Evolutionary conservation across 2,797 vertebrate genomes (phyloP).

Genomic region (Acrocephalus scirpaceus): DNA sequence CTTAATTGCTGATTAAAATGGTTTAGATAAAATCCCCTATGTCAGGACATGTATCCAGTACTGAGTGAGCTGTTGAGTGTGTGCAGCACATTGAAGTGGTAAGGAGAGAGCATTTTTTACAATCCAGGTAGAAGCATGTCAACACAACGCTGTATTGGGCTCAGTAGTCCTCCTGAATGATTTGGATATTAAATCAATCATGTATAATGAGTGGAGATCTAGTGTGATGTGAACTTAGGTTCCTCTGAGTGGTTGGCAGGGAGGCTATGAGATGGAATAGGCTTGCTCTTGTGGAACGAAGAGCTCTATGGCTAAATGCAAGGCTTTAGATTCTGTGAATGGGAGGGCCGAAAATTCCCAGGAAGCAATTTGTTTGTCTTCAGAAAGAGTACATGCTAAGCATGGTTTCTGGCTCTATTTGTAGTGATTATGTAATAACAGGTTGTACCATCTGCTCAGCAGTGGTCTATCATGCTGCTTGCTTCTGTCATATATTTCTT

Average conservation of each 20-base stretch:
- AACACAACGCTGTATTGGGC: background rate
- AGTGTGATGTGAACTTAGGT: background rate
- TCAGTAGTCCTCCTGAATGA: background rate
- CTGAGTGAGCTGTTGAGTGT: background rate
- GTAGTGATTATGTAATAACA: conserved; percentile 54
- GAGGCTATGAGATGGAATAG: background rate
- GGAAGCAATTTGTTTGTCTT: conserved; percentile 43
- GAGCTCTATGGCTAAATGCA: background rate
- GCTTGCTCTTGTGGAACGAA: background rate
- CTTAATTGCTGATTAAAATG: background rate
- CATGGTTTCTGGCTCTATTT: background rate
- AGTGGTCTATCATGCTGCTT: background rate
- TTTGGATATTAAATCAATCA: background rate
- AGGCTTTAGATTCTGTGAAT: conserved; percentile 19
- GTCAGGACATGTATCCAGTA: background rate
- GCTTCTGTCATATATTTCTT: background rate
- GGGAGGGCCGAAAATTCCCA: background rate
- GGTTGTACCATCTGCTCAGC: conserved; percentile 27
- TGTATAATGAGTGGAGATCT: background rate
- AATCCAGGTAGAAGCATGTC: background rate
- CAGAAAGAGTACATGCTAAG: background rate
- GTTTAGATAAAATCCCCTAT: background rate
- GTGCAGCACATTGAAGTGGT: background rate
- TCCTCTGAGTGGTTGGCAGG: background rate
- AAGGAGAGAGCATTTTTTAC: background rate